Evolutionary conservation across 2,113 vertebrate species (phyloP), one percentile per base, ranked within the genome.

Genomic region (Pomatorhinus ruficollis): DNA sequence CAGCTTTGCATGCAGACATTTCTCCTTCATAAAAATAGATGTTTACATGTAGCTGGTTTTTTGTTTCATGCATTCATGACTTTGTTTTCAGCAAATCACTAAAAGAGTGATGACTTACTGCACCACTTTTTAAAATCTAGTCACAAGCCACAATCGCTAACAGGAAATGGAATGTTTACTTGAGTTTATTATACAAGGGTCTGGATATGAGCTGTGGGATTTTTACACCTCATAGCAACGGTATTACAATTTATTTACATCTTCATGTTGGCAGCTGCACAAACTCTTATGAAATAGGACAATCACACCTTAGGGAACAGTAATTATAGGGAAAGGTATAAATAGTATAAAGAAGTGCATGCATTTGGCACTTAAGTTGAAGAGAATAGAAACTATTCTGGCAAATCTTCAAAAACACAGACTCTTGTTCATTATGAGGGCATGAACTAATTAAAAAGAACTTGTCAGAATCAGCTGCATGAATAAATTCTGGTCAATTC

Each of bases 181-280:
- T 96, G 94, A 98, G 98, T 98, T 98, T 98, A 98, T 98, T 98
- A 99, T 99, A 99, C 98, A 98, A 98, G 98, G 96, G 97, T 97
- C 98, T 98, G 95, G 97, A 98, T 98, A 98, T 98, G 98, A 98
- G 98, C 98, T 98, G 97, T 98, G 98, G 98, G 98, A 99, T 98
- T 98, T 98, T 98, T 98, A 98, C 98, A 98, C 98, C 98, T 98
- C 98, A 98, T 98, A 98, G 98, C 98, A 98, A 98, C 91, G 95
- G 98, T 98, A 99, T 99, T 99, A 98, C 98, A 98, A 98, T 99
- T 99, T 99, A 99, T 99, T 99, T 99, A 99, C 98, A 98, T 98
- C 98, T 99, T 98, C 98, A 97, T 98, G 98, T 98, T 98, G 98
- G 98, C 98, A 98, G 98, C 98, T 98, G 98, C 98, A 97, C 98